Conservation (phyloP, 2,113 vertebrate genomes). For the Calyptomena viridis region DNA sequence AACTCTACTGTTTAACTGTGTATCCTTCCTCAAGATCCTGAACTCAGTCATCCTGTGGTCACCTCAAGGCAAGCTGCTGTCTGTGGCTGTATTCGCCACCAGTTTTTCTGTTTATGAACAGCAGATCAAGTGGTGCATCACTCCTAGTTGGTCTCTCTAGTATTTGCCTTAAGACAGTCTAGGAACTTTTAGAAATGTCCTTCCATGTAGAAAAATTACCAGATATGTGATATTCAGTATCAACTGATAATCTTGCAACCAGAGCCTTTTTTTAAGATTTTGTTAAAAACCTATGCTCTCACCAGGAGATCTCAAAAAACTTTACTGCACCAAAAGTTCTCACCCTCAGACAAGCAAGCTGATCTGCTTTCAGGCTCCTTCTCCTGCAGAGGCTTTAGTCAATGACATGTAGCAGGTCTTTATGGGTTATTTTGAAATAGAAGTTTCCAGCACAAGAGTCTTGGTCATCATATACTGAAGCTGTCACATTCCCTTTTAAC, state of each 20-base stretch:
- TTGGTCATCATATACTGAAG: neutral
- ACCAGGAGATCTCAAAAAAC: neutral
- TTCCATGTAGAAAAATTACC: neutral
- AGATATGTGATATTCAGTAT: neutral
- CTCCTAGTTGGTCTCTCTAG: neutral
- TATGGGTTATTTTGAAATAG: neutral
- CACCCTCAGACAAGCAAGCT: neutral
- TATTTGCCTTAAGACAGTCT: neutral
- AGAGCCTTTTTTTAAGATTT: neutral
- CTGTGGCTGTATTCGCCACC: neutral
- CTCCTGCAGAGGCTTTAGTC: neutral
- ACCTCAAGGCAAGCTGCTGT: neutral
- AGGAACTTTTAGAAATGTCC: neutral
- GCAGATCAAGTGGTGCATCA: neutral
- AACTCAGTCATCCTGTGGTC: neutral
- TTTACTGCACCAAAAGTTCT: neutral
- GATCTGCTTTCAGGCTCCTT: neutral
- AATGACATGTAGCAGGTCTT: neutral
- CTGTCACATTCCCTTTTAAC: neutral
- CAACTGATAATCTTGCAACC: neutral
- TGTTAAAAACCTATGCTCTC: neutral
- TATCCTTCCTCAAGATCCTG: neutral
- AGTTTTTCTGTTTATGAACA: neutral
- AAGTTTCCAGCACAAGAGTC: neutral
- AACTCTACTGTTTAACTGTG: neutral